A percentile compares a stretch with the other conserved stretches of the same genome.
Evolutionary conservation across 2,888 invertebrate species (phyloP).

Genomic region (Habroteleia sp.): DNA sequence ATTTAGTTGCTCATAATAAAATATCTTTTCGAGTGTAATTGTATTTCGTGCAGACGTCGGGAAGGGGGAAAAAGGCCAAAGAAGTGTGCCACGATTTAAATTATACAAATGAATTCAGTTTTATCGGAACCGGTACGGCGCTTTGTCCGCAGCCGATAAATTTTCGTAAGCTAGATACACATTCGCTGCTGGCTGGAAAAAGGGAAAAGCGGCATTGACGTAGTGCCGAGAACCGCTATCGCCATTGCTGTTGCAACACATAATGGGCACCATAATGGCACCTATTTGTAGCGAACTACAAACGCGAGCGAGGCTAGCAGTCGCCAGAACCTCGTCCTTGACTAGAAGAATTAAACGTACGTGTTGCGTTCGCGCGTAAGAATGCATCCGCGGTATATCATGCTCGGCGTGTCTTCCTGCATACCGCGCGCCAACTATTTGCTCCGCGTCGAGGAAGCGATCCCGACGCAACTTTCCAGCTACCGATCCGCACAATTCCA

Average conservation of each 20-base stretch:
- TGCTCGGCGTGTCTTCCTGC: constrained; percentile 34
- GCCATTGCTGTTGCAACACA: constrained; percentile 17
- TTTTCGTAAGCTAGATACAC: constrained; percentile 5
- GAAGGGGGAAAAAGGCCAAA: not conserved
- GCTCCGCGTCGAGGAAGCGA: constrained; percentile 39
- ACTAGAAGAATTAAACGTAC: constrained; percentile 29
- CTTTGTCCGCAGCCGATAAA: not conserved
- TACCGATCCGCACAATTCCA: constrained; percentile 39
- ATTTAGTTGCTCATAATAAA: too few relatives aligned
- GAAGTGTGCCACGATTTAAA: constrained; percentile 41
- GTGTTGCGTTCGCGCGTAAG: constrained; percentile 24
- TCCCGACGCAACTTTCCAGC: constrained; percentile 35
- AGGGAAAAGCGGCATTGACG: constrained; percentile 7
- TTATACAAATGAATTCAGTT: constrained; percentile 40
- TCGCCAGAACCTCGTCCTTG: constrained; percentile 29
- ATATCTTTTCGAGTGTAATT: too few relatives aligned
- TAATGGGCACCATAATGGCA: constrained; percentile 36
- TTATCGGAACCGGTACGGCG: constrained; percentile 8
- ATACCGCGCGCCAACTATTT: constrained; percentile 26
- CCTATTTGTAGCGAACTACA: constrained; percentile 23
- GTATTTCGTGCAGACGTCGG: too few relatives aligned
- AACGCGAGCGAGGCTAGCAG: constrained; percentile 29
- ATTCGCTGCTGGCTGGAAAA: too few relatives aligned
- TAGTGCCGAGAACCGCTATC: constrained; percentile 17
- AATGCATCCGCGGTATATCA: constrained; percentile 28